phyloP scores from a whole-genome alignment of 2,113 vertebrate species.

The Melospiza georgiana region DNA sequence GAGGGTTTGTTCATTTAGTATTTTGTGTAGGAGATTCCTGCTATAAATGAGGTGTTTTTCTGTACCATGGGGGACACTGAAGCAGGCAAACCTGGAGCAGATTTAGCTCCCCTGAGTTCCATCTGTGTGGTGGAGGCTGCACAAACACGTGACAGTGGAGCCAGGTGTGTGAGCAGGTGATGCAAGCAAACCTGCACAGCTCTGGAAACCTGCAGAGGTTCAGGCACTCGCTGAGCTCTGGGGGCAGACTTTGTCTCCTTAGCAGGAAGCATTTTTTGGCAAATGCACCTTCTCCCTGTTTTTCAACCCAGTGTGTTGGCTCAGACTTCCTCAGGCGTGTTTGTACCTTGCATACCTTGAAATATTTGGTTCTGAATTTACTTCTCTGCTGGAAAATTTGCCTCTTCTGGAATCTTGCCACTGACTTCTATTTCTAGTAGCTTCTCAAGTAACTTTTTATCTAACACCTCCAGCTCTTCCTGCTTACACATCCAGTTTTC shows the following conservation, averaged over 20 bases:
- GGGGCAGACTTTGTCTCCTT: background rate
- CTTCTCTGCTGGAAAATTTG: background rate
- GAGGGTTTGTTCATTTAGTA: background rate
- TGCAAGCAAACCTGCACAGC: background rate
- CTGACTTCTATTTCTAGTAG: background rate
- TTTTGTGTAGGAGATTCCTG: background rate
- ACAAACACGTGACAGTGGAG: accelerated
- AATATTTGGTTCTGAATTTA: background rate
- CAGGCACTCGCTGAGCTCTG: background rate
- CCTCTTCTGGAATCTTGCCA: background rate
- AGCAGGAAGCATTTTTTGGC: background rate
- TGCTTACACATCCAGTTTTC: background rate
- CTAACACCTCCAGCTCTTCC: background rate
- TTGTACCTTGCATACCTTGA: background rate
- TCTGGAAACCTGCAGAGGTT: background rate
- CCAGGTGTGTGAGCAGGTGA: background rate
- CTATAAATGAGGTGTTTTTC: background rate
- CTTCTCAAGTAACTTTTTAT: background rate
- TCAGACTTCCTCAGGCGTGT: background rate
- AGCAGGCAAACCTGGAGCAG: background rate
- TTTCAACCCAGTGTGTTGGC: accelerated
- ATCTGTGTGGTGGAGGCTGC: background rate
- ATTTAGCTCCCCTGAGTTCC: accelerated
- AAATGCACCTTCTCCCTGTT: background rate
- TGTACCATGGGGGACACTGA: background rate